Percentiles rank a stretch among this genome's conserved stretches.
These are phyloP conservation scores for Percopsis transmontana DNA, from an alignment of 2,113 vertebrate genomes.

Conservation along the genomic window DNA sequence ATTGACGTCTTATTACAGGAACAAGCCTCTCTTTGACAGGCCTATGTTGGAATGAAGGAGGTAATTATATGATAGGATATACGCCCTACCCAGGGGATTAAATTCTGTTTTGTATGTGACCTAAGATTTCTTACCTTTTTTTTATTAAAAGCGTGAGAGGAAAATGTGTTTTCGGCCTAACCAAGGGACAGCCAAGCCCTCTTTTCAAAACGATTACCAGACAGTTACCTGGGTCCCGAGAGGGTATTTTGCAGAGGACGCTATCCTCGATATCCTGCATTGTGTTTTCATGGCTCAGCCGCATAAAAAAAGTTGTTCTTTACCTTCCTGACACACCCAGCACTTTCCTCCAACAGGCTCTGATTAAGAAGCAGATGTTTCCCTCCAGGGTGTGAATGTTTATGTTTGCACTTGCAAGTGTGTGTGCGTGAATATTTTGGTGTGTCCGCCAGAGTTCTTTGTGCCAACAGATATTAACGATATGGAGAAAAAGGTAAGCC, in stretches of 20 bases:
- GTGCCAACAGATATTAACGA: neutral
- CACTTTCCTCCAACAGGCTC: conserved; percentile 22
- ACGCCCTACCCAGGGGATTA: conserved; percentile 11
- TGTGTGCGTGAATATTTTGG: neutral
- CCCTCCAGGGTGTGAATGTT: conserved; percentile 39
- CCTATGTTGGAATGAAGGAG: conserved; percentile 29
- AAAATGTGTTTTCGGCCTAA: conserved; percentile 1
- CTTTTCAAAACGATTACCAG: neutral
- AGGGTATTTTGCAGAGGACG: neutral
- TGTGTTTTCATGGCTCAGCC: neutral
- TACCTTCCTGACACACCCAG: conserved; percentile 29
- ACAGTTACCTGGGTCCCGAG: too few relatives aligned
- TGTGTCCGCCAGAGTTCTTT: conserved; percentile 20
- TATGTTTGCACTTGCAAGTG: conserved; percentile 24
- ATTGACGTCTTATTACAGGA: conserved; percentile 60
- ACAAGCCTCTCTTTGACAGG: conserved; percentile 39
- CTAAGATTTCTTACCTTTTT: conserved; percentile 11
- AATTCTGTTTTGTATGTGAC: conserved; percentile 8
- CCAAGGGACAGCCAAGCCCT: neutral
- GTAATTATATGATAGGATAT: conserved; percentile 41
- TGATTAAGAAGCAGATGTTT: conserved; percentile 64
- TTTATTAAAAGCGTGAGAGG: conserved; percentile 7
- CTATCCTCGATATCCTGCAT: neutral
- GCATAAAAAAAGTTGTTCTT: conserved; percentile 3
- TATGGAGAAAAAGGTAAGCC: too few relatives aligned